Evolutionary conservation across 2,888 invertebrate genomes (phyloP).

Genomic region (Machimus rusticus): DNA sequence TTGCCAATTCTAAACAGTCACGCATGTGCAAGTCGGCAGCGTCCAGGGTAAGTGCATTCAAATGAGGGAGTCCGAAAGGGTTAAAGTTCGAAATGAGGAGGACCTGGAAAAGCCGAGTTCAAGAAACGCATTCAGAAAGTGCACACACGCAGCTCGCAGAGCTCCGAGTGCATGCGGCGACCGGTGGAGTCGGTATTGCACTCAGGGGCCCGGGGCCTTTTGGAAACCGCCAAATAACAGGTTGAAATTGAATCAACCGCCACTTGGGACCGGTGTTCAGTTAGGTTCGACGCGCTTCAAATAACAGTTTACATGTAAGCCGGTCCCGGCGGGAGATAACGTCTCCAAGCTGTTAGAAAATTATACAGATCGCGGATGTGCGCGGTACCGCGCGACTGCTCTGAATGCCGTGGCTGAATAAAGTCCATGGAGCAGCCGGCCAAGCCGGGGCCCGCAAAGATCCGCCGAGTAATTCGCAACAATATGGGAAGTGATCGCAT

Average conservation of each 20-base stretch:
- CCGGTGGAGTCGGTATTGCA: background rate
- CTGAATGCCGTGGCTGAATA: background rate
- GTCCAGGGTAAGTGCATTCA: background rate
- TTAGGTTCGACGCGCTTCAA: constrained; percentile 35
- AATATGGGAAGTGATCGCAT: constrained; percentile 48
- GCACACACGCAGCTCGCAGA: background rate
- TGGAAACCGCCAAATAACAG: constrained; percentile 36
- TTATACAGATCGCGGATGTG: constrained; percentile 43
- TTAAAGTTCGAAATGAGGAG: background rate
- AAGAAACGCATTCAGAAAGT: background rate
- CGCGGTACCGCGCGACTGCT: background rate
- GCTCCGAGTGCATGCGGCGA: background rate
- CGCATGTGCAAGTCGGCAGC: background rate
- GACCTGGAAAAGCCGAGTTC: background rate
- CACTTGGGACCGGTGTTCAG: constrained; percentile 34
- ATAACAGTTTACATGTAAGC: constrained; percentile 36
- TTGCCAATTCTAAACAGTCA: background rate
- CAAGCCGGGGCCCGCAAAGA: background rate
- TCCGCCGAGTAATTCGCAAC: constrained; percentile 36
- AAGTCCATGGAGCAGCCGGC: background rate
- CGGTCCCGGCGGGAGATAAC: constrained; percentile 37
- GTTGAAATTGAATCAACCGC: constrained; percentile 45
- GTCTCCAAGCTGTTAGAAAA: constrained; percentile 47
- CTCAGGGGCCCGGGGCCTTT: background rate
- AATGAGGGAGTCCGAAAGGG: background rate